Percentiles rank a stretch among this genome's conserved stretches.
phyloP scores from a whole-genome alignment of 1,140 invertebrate genomes.

The Homarus americanus region DNA sequence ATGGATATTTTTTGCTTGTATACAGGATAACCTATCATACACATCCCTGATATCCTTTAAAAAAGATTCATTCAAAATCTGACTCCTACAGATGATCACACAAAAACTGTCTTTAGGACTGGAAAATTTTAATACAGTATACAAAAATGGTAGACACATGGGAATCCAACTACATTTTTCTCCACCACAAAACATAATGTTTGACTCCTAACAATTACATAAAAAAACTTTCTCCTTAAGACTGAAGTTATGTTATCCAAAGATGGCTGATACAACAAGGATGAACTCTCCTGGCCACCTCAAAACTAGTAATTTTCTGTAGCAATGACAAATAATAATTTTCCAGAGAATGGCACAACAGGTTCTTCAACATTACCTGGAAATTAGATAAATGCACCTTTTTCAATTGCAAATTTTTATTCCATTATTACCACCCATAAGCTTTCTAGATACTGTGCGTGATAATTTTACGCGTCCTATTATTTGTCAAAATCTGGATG shows the following conservation, averaged over 20 bases:
- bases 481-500: not conserved
- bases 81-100: not conserved
- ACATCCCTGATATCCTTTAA: constrained; percentile 17
- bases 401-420: not conserved
- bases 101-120: too few relatives aligned
- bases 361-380: not conserved
- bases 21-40: not conserved
- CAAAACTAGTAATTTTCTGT: not conserved
- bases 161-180: too few relatives aligned
- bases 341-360: not conserved
- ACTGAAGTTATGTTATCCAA: not conserved
- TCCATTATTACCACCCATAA: not conserved
- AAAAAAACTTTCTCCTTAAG: not conserved
- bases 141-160: too few relatives aligned
- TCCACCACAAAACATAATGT: too few relatives aligned
- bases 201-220: too few relatives aligned
- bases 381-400: not conserved
- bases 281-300: not conserved
- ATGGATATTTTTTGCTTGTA: constrained; percentile 1
- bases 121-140: too few relatives aligned
- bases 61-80: not conserved
- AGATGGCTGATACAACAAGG: not conserved
- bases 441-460: not conserved
- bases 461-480: not conserved
- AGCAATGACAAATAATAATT: not conserved